Percentiles rank a stretch among this genome's conserved stretches.
Evolutionary conservation across 2,888 invertebrate genomes (phyloP).

Genomic region (Rhorus exstirpatorius): DNA sequence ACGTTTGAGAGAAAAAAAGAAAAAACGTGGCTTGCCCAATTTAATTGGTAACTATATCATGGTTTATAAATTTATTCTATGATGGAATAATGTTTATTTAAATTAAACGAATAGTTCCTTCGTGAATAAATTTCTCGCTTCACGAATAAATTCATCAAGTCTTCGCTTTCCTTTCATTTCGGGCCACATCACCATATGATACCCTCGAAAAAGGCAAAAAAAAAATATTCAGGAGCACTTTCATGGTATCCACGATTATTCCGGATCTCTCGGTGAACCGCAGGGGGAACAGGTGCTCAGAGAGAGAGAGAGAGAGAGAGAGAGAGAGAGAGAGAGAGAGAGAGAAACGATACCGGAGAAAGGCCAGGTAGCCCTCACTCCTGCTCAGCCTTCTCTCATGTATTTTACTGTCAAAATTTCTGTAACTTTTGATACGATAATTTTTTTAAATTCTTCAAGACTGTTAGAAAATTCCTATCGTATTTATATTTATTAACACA

Average conservation of each 20-base stretch:
- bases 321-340: no score
- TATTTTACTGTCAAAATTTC: conserved; percentile 20
- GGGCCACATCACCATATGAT: conserved; percentile 30
- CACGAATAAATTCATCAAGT: conserved; percentile 16
- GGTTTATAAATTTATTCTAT: background rate
- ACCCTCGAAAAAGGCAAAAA: conserved; percentile 20
- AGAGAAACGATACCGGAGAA: conserved; percentile 59
- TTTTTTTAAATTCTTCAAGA: background rate
- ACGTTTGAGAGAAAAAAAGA: background rate
- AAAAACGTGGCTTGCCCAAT: background rate
- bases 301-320: no score
- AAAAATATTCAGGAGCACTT: conserved; percentile 58
- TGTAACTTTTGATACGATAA: conserved; percentile 11
- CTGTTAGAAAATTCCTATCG: background rate
- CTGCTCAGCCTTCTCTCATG: conserved; percentile 20
- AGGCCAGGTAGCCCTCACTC: conserved; percentile 45
- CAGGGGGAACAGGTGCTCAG: conserved; percentile 65
- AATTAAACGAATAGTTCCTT: no score
- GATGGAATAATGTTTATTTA: background rate
- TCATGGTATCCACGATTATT: conserved; percentile 64
- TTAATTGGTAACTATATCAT: background rate
- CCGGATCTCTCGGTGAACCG: conserved; percentile 68
- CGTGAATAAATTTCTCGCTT: no score
- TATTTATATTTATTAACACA: no score
- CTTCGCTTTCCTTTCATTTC: conserved; percentile 23